Percentiles rank a stretch among this genome's conserved stretches.
Evolutionary conservation across 2,888 invertebrate species (phyloP).

Genomic region (Drosophila pseudotakahashii): DNA sequence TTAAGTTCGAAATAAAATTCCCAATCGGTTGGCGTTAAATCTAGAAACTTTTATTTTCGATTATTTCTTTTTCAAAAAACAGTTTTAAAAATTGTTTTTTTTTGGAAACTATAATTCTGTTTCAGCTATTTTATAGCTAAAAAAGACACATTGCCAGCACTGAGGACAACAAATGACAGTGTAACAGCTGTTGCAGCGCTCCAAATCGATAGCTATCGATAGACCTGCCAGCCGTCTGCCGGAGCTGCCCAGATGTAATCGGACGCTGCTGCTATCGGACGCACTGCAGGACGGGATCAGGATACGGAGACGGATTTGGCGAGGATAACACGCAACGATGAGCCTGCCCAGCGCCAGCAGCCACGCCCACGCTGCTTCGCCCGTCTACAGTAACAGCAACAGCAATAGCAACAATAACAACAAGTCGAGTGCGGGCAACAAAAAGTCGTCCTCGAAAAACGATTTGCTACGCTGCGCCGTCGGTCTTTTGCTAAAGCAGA

Average conservation of each 20-base stretch:
- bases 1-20: too few species aligned
- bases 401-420: constrained; percentile 38
- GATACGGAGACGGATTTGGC: constrained; percentile 51
- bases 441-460: constrained; percentile 68
- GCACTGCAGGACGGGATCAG: constrained; percentile 70
- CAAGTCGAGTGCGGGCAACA: constrained; percentile 56
- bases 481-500: constrained; percentile 81
- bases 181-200: constrained; percentile 23
- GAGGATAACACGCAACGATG: constrained; percentile 51
- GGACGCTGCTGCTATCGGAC: constrained; percentile 20
- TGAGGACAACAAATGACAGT: constrained; percentile 19
- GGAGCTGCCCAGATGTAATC: constrained; percentile 4
- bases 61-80: too few species aligned
- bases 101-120: too few species aligned
- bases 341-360: constrained; percentile 66
- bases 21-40: too few species aligned
- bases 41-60: too few species aligned
- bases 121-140: not conserved
- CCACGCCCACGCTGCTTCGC: constrained; percentile 53
- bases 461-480: constrained; percentile 80
- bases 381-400: constrained; percentile 49
- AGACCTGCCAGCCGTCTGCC: not conserved
- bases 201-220: constrained; percentile 11
- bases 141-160: constrained; percentile 1
- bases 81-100: too few species aligned